Conservation (phyloP, 2,797 vertebrate genomes). For the Chlorospingus flavigularis region DNA sequence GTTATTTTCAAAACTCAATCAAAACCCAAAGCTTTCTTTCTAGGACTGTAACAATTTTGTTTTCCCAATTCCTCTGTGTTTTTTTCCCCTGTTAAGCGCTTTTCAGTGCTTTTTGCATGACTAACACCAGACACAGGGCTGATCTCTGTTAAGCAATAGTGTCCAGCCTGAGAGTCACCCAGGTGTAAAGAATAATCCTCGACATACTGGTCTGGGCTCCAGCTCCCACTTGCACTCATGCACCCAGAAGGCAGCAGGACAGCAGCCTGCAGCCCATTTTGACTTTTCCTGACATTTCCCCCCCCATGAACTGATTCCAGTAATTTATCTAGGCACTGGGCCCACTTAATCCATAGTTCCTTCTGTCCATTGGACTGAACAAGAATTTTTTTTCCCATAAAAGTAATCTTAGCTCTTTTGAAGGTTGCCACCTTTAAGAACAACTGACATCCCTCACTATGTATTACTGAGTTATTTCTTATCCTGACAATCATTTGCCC, state of each 20-base stretch:
- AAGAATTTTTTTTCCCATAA: neutral
- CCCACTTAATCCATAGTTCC: neutral
- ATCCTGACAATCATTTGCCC: neutral
- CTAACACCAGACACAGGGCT: neutral
- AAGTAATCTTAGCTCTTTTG: neutral
- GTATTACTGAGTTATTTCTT: neutral
- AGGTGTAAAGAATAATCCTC: neutral
- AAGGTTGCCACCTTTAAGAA: neutral
- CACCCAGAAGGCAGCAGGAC: neutral
- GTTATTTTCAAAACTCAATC: neutral
- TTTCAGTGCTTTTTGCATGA: neutral
- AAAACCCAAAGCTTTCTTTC: neutral
- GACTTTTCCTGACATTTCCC: neutral
- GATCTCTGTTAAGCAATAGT: neutral
- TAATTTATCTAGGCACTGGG: neutral
- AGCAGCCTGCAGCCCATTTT: neutral
- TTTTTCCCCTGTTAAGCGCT: accelerated
- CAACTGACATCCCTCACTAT: neutral
- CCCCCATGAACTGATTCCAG: neutral
- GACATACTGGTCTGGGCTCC: accelerated
- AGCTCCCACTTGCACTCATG: neutral
- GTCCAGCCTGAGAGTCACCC: neutral
- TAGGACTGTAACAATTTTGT: neutral
- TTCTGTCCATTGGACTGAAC: neutral
- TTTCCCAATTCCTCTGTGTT: neutral